Evolutionary conservation across 2,113 vertebrate genomes (phyloP).

Genomic region (Sterna hirundo): DNA sequence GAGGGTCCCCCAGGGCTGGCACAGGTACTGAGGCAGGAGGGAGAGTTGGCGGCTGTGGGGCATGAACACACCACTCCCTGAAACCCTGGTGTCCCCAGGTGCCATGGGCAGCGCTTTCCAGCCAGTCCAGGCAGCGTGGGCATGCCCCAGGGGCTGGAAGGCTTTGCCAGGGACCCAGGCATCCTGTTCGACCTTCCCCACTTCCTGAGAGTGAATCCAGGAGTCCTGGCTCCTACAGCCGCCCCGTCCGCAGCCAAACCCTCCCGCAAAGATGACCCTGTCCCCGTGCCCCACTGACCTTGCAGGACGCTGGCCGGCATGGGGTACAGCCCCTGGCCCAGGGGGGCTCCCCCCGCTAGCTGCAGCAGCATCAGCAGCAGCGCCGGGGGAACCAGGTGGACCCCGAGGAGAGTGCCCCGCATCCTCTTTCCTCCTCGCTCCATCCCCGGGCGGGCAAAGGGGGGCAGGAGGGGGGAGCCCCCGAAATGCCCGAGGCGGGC

Average conservation of each 20-base stretch:
- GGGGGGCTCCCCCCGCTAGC: constrained; percentile 68
- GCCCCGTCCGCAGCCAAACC: not conserved
- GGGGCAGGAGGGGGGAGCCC: constrained; percentile 35
- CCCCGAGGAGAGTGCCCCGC: not conserved
- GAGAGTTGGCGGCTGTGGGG: accelerated
- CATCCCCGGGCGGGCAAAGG: not conserved
- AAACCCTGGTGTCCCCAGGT: accelerated
- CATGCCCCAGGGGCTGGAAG: accelerated
- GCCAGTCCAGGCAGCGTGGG: not conserved
- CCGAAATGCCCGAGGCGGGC: constrained; percentile 17
- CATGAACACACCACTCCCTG: not conserved
- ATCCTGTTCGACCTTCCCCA: not conserved
- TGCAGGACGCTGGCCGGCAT: constrained; percentile 82
- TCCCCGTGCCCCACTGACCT: constrained; percentile 74
- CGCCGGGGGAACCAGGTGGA: not conserved
- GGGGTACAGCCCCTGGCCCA: constrained; percentile 81
- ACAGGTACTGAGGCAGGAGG: not conserved
- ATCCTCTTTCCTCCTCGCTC: constrained; percentile 15
- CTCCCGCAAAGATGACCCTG: not conserved
- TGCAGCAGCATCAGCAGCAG: constrained; percentile 70
- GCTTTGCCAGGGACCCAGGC: not conserved
- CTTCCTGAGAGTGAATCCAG: not conserved
- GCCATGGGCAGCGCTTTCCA: not conserved
- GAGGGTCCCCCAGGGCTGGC: not conserved
- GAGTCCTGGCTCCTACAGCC: not conserved